These are phyloP conservation scores for Drosophila suzukii DNA, from an alignment of 1,140 invertebrate genomes.

Conservation along the genomic window DNA sequence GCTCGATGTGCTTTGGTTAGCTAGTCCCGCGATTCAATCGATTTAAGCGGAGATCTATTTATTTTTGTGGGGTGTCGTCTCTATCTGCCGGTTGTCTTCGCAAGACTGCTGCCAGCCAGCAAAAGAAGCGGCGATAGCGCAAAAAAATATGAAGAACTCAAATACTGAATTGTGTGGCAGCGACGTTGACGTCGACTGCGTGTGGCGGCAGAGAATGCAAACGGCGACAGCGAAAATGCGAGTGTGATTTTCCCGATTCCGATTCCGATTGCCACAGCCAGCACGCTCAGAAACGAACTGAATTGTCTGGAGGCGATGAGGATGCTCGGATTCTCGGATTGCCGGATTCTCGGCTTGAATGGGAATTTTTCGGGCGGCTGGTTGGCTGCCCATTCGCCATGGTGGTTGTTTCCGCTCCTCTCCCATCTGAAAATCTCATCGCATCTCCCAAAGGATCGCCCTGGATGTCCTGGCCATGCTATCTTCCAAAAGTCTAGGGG, in stretches of 20 bases:
- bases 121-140: slow-evolving; percentile 60
- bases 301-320: slow-evolving; percentile 68
- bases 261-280: slow-evolving; percentile 41
- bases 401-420: slow-evolving; percentile 39
- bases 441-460: slow-evolving; percentile 30
- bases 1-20: slow-evolving; percentile 13
- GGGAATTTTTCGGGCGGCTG: slow-evolving; percentile 44
- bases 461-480: slow-evolving; percentile 65
- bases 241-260: slow-evolving; percentile 49
- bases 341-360: slow-evolving; percentile 17
- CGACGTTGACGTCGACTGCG: slow-evolving; percentile 16
- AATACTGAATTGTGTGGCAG: slow-evolving; percentile 13
- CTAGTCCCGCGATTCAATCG: slow-evolving; percentile 16
- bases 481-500: slow-evolving; percentile 67
- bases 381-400: slow-evolving; percentile 50
- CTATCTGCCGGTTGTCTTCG: slow-evolving; percentile 83
- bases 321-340: slow-evolving; percentile 14
- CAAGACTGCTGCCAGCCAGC: slow-evolving; percentile 72
- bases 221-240: slow-evolving; percentile 13
- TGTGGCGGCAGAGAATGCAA: slow-evolving; percentile 1
- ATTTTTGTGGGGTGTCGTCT: slow-evolving; percentile 62
- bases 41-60: slow-evolving; percentile 1
- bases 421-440: slow-evolving; percentile 15
- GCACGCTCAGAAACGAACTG: slow-evolving; percentile 60
- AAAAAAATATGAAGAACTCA: slow-evolving; percentile 42